Base-by-base conservation (phyloP, 2,888 invertebrate genomes). In the Morpho helenor region DNA sequence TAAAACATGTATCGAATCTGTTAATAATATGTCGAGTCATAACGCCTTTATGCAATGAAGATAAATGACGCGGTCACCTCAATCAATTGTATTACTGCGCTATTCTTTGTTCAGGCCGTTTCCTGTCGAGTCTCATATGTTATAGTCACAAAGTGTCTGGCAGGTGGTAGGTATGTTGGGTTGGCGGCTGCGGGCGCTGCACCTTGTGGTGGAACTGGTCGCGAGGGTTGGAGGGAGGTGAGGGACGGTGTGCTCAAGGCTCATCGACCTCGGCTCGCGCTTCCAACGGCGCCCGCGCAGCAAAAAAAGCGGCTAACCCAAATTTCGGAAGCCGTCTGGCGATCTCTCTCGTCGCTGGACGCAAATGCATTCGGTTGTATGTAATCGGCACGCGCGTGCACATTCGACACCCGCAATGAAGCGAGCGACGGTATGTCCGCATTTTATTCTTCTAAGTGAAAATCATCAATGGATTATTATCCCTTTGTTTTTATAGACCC, bases 131-230 rank as follows among this genome's bases (percentile, higher is more conserved):
- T 59, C 61, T 72, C 73, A 73, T 74, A 71, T 73, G 71, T 73
- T 80, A 84, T 86, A 85, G 75, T 74, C 71, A 75, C 85, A 76
- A 80, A 84, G 82, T 79, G 87, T 85, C 87, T 86, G 87, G 81
- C 88, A 87, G 88, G 87, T 87, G 87, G 85, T 87, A 87, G 79
- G 74, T 87, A 87, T 86, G 82, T 87, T 82, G 85, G 85, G 86
- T 79, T 80, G 76, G 78, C 75, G 77, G 77, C 75, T 67, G 81
- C 79, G 84, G 83, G 72, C 86, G 83, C 80, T 86, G 84, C 86
- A 87, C 87, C 85, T 87, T 84, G 84, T 82, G 84, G 77, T 78
- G 77, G 80, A 86, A 88, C 87, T 83, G 87, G 88, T 88, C 84
- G 78, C 52, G 73, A 72, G 76, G 74, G 72, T 68, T 66, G 72